Evolutionary conservation across 1,140 invertebrate genomes (phyloP).

Genomic region (Danaus plexippus): DNA sequence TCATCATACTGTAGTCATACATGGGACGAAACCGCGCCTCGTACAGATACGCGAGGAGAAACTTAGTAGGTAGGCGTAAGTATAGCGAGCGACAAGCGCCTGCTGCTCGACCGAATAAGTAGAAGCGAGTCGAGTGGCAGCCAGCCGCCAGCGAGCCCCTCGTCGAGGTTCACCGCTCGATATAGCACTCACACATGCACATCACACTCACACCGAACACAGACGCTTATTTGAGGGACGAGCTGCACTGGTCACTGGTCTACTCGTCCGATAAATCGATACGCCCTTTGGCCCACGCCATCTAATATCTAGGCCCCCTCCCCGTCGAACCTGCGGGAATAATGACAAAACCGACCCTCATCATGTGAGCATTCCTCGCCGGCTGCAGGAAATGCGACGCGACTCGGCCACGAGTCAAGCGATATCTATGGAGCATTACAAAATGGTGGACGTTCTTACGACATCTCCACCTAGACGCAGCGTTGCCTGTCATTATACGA

Average conservation of each 20-base stretch:
- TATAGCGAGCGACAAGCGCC: conserved; percentile 57
- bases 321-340: conserved; percentile 58
- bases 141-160: conserved; percentile 53
- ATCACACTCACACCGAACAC: conserved; percentile 56
- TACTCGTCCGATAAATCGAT: conserved; percentile 71
- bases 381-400: conserved; percentile 63
- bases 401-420: conserved; percentile 62
- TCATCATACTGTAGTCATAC: conserved; percentile 42
- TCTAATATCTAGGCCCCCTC: conserved; percentile 53
- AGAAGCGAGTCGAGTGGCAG: conserved; percentile 67
- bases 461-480: conserved; percentile 68
- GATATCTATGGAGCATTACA: conserved; percentile 69
- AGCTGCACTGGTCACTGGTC: conserved; percentile 60
- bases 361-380: conserved; percentile 52
- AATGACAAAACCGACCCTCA: conserved; percentile 60
- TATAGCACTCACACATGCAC: conserved; percentile 58
- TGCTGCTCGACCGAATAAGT: conserved; percentile 67
- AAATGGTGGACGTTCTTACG: conserved; percentile 73
- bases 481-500: conserved; percentile 64
- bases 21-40: conserved; percentile 60
- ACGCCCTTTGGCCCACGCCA: conserved; percentile 56
- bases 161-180: conserved; percentile 63
- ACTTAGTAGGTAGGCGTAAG: conserved; percentile 68
- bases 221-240: conserved; percentile 57
- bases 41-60: conserved; percentile 60